Conservation (phyloP, 1,140 invertebrate genomes). For the Drosophila nebulosa region DNA sequence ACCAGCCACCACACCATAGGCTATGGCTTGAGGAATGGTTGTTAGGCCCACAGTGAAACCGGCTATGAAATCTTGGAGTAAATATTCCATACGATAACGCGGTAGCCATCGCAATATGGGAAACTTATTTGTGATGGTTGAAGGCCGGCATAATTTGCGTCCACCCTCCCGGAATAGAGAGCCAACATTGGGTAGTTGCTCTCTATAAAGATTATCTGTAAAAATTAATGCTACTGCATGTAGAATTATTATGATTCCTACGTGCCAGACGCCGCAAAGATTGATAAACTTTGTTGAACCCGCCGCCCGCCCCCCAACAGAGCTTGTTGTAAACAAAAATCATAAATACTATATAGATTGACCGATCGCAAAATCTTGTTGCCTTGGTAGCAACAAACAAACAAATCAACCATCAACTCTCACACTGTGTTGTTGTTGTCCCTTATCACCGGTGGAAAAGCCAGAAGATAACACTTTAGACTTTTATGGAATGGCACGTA, state of each 20-base stretch:
- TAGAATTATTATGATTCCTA: conserved; percentile 22
- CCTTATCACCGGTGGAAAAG: conserved; percentile 20
- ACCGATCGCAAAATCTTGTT: not conserved
- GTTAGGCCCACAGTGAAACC: conserved; percentile 92
- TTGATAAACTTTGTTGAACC: not conserved
- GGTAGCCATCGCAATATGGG: conserved; percentile 87
- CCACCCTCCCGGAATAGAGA: conserved; percentile 45
- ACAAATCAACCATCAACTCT: no score
- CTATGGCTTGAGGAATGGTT: conserved; percentile 92
- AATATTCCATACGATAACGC: conserved; percentile 83
- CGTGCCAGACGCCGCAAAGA: conserved; percentile 17
- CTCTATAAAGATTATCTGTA: conserved; percentile 63
- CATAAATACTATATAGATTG: not conserved
- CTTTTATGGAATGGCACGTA: conserved; percentile 49
- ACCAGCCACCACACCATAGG: conserved; percentile 91
- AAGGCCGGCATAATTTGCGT: conserved; percentile 76
- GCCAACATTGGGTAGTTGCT: conserved; percentile 59
- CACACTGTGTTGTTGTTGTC: not conserved
- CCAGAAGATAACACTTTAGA: conserved; percentile 25
- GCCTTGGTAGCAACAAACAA: conserved; percentile 24
- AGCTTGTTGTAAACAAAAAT: not conserved
- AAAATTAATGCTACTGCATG: not conserved
- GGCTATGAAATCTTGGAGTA: conserved; percentile 88
- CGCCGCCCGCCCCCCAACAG: not conserved
- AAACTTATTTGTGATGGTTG: conserved; percentile 82